Conservation (phyloP, 2,113 vertebrate species). For the Halichoerus grypus region DNA sequence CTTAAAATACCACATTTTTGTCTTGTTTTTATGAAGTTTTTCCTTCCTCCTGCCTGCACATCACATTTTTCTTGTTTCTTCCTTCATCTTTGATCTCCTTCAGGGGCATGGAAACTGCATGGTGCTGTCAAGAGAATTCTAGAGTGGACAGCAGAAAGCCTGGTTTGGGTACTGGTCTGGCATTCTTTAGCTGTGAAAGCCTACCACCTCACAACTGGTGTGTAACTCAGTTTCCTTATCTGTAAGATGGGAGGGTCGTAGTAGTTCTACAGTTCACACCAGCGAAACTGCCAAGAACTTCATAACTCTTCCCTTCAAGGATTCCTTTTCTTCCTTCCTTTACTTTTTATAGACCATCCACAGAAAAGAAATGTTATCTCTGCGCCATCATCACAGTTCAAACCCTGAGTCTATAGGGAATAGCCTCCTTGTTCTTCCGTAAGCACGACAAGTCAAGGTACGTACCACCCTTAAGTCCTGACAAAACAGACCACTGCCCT, state of each 20-base stretch:
- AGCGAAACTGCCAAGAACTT: neutral
- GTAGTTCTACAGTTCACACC: neutral
- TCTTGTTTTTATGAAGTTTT: constrained; percentile 79
- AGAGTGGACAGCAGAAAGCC: constrained; percentile 35
- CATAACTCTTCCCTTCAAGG: neutral
- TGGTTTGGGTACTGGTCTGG: neutral
- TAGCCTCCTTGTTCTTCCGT: constrained; percentile 18
- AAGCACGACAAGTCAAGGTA: neutral
- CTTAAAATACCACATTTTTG: constrained; percentile 81
- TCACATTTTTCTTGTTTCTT: constrained; percentile 78
- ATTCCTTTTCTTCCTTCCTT: constrained; percentile 80
- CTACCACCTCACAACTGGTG: constrained; percentile 34
- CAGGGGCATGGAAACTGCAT: neutral
- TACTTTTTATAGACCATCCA: constrained; percentile 80
- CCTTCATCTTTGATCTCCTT: constrained; percentile 64
- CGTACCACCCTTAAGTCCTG: neutral
- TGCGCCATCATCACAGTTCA: constrained; percentile 64
- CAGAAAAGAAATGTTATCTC: constrained; percentile 57
- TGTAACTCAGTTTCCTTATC: constrained; percentile 13
- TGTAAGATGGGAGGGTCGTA: neutral
- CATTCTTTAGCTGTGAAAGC: constrained; percentile 45
- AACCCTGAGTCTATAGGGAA: constrained; percentile 61
- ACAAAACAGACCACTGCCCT: neutral
- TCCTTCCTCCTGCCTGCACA: constrained; percentile 72
- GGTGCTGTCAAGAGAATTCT: constrained; percentile 43